Base-by-base conservation (phyloP, 2,888 invertebrate genomes). In the Ptychoptera albimana region DNA sequence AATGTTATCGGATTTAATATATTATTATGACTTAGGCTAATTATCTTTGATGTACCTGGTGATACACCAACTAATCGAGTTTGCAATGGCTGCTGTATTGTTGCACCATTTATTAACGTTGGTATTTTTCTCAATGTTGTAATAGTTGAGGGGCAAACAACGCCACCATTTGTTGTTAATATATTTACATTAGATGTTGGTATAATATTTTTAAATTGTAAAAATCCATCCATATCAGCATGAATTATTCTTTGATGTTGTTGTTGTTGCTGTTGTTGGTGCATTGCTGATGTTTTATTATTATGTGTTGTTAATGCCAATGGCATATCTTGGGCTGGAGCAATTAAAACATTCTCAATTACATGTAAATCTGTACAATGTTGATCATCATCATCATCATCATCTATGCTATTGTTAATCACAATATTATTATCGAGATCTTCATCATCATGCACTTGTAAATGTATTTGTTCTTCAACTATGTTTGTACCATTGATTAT, bases 161-260 rank as follows among this genome's bases (percentile, higher is more conserved):
- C 23, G 54, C 50, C 47, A 54, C 50, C 47, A 52, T 57, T 48
- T 53, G 57, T 50, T 55, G 43, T 7, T 11, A 10, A 23, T 5
- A 23, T 23, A 23, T 23, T 23, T 23, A 23, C 37, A 10, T 12
- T 14, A 5, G 47, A 8, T 12, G 59, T 60, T 48, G 61, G 60
- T 54, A 23, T 23, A 23, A 23, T 23, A 23, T 69, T 60, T 54
- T 75, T 74, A 51, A 77, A 72, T 53, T 77, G 77, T 48, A 77
- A 66, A 57, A 74, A 77, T 49, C 73, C 74, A 53, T 73, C 72
- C 60, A 77, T 70, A 53, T 77, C 76, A 37, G 72, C 69, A 50
- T 73, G 69, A 8, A 72, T 62, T 44, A 72, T 61, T 50, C 67
- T 57, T 52, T 47, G 48, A 6, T 31, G 39, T 4, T 32, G n/a